Evolutionary conservation across 2,797 vertebrate genomes (phyloP), one percentile per base, ranked within the genome.

Genomic region (Liasis olivaceus): DNA sequence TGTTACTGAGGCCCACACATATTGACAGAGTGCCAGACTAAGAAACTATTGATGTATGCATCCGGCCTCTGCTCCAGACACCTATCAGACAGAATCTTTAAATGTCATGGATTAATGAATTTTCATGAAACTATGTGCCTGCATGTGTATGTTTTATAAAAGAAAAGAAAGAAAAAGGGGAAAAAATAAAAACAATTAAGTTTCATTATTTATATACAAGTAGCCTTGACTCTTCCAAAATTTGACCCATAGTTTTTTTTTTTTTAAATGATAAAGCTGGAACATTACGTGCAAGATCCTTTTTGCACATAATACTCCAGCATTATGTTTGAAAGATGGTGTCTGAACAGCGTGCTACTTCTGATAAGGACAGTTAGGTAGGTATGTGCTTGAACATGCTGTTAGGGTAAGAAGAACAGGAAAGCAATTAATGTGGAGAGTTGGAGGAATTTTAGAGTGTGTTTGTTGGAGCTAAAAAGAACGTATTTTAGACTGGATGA

Each of bases 31-130:
- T 98, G 97, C 97, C 97, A 98, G 97, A 97, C 96, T 93, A 95
- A 97, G 98, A 97, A 97, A 97, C 97, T 98, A 98, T 97, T 97
- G 97, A 98, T 97, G 97, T 97, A 97, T 97, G 96, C 97, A 97
- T 97, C 94, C 91, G 96, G 97, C 97, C 98, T 96, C 97, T 97
- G 97, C 97, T 97, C 97, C 97, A 98, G 97, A 98, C 97, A 98
- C 97, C 97, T 98, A 97, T 97, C 97, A 98, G 97, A 98, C 97
- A 97, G 96, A 96, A 96, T 96, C 97, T 98, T 98, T 98, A 98
- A 98, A 98, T 98, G 98, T 98, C 98, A 98, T 97, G 97, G 96
- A 98, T 97, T 98, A 98, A 98, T 98, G 97, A 98, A 98, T 98
- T 98, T 98, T 98, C 97, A 98, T 98, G 97, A 98, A 98, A 98